Evolutionary conservation across 2,888 invertebrate genomes (phyloP).

Genomic region (Eremobia ochroleuca): DNA sequence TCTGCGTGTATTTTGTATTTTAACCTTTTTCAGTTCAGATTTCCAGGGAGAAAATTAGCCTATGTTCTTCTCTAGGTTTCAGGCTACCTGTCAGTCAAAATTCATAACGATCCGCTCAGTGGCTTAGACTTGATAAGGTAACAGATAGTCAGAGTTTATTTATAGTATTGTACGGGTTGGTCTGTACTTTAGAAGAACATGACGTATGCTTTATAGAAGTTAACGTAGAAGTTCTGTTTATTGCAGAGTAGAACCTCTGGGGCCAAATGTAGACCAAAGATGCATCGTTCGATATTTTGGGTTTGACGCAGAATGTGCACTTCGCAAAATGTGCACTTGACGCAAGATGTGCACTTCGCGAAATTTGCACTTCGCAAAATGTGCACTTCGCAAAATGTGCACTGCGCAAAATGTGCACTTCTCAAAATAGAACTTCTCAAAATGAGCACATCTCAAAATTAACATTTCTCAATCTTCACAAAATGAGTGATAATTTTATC

Average conservation of each 20-base stretch:
- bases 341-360: too few relatives aligned
- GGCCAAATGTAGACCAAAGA: not conserved
- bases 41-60: not conserved
- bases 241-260: not conserved
- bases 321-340: too few relatives aligned
- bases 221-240: not conserved
- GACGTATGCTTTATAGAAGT: not conserved
- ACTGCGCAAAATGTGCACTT: too few relatives aligned
- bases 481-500: too few relatives aligned
- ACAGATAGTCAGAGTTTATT: not conserved
- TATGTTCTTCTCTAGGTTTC: not conserved
- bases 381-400: too few relatives aligned
- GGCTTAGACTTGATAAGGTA: not conserved
- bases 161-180: not conserved
- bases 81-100: not conserved
- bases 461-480: too few relatives aligned
- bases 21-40: not conserved
- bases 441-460: too few relatives aligned
- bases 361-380: too few relatives aligned
- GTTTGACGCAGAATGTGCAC: too few relatives aligned
- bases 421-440: too few relatives aligned
- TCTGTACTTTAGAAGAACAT: not conserved
- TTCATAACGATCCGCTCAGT: not conserved
- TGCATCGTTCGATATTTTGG: not conserved
- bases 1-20: not conserved